These are phyloP conservation scores for Pseudorasbora parva DNA, from an alignment of 2,113 vertebrate genomes.

Conservation along the genomic window DNA sequence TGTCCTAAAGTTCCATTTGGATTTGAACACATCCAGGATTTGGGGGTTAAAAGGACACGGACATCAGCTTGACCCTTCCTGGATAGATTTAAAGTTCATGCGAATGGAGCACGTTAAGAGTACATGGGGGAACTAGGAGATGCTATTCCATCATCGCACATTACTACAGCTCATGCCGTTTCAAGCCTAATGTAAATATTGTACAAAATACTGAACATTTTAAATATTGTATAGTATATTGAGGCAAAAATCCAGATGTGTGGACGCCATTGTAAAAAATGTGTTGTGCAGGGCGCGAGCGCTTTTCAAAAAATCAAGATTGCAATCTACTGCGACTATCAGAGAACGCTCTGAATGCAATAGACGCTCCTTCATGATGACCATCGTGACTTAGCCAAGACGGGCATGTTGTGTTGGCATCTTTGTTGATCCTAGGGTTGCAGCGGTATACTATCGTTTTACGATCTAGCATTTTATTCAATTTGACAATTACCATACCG, in stretches of 20 bases:
- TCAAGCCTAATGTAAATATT: constrained; percentile 24
- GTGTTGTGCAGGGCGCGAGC: too few relatives aligned
- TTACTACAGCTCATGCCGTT: neutral
- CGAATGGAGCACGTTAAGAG: neutral
- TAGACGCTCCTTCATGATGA: neutral
- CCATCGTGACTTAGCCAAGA: neutral
- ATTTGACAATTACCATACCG: neutral
- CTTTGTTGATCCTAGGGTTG: neutral
- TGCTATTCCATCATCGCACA: neutral
- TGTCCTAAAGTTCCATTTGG: neutral
- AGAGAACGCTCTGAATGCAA: constrained; percentile 11
- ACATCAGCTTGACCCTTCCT: neutral
- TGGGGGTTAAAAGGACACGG: neutral
- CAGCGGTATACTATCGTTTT: neutral
- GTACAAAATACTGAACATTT: neutral
- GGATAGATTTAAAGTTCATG: neutral
- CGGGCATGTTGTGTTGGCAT: neutral
- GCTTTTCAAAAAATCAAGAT: neutral
- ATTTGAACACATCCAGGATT: neutral
- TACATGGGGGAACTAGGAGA: neutral
- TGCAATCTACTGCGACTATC: neutral
- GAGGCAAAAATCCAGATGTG: neutral
- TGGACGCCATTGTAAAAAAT: neutral
- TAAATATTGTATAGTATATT: neutral
- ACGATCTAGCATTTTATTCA: neutral